Base-by-base conservation (phyloP, 2,888 invertebrate species). In the Amblyjoppa fuscipennis region DNA sequence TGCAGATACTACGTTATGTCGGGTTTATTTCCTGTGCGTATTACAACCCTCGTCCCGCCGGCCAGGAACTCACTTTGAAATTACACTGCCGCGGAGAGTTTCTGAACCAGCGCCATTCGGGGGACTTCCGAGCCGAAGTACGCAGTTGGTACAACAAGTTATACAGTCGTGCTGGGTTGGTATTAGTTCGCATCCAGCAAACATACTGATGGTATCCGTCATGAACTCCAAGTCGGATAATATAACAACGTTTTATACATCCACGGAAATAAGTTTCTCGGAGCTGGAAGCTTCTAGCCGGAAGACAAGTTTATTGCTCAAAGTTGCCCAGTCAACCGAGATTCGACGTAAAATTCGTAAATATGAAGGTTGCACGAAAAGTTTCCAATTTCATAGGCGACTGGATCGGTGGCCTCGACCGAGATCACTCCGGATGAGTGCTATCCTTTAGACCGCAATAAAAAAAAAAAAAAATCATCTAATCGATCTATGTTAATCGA, bases 41-140 rank as follows among this genome's bases (percentile, higher is more conserved):
- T 76, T n/a, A 13, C 31, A 5, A 64, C 28, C 51, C 61, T 28
- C 66, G 51, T 28, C 41, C 25, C 4, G 3, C 41, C 49, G 3
- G n/a, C 68, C 59, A 71, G 1, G 74, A 86, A 84, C 79, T 86
- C 56, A 16, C 56, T 68, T 66, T 49, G 66, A 78, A 85, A 86
- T 86, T 85, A 82, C 59, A 70, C 70, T 13, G 69, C 45, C 41
- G 68, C 38, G 45, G 68, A n/a, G 82, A 81, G 78, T 84, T 85
- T 86, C 71, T 31, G 53, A 75, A 81, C 81, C 80, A 41, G 73
- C 81, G 83, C 81, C 83, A 85, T 85, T 87, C 68, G 68, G 34
- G 61, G 64, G 69, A 80, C 75, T 66, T 66, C 76, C 25, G 11
- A 71, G 49, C 68, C 71, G 69, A 69, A 45, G 69, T 34, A 31